A percentile compares a stretch with the other conserved stretches of the same genome.
These are phyloP conservation scores for Heliconius congener DNA, from an alignment of 1,140 invertebrate genomes.

Conservation along the genomic window DNA sequence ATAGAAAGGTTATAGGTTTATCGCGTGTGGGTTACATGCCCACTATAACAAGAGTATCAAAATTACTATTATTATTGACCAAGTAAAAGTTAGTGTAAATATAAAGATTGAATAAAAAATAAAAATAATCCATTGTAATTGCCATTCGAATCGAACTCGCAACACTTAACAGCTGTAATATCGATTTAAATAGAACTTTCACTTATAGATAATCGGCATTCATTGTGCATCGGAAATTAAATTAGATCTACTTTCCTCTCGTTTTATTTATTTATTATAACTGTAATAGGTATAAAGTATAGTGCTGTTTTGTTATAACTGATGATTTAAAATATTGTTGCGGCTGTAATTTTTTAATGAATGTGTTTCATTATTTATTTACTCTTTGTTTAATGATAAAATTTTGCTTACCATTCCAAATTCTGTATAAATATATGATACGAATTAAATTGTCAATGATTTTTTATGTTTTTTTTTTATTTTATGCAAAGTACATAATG, in stretches of 20 bases:
- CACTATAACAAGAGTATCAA: too few species aligned
- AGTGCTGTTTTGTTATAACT: background rate
- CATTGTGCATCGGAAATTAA: conserved; percentile 28
- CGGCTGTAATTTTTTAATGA: background rate
- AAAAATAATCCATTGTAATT: background rate
- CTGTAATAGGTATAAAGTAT: background rate
- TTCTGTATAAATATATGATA: background rate
- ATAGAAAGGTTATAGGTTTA: too few species aligned
- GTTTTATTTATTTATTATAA: conserved; percentile 13
- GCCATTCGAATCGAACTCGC: background rate
- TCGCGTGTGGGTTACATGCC: too few species aligned
- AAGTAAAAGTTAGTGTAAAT: background rate
- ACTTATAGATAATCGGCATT: conserved; percentile 17
- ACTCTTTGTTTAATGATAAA: too few species aligned
- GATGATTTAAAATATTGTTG: background rate
- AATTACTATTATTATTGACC: too few species aligned
- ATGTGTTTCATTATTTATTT: background rate
- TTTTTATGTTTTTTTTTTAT: too few species aligned
- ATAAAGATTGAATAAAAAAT: background rate
- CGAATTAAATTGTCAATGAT: too few species aligned
- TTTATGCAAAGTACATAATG: too few species aligned
- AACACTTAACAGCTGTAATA: background rate
- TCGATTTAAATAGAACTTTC: conserved; percentile 22
- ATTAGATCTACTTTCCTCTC: conserved; percentile 27
- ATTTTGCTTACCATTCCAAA: background rate